phyloP scores from a whole-genome alignment of 2,888 invertebrate species.

The Synergus itoensis region DNA sequence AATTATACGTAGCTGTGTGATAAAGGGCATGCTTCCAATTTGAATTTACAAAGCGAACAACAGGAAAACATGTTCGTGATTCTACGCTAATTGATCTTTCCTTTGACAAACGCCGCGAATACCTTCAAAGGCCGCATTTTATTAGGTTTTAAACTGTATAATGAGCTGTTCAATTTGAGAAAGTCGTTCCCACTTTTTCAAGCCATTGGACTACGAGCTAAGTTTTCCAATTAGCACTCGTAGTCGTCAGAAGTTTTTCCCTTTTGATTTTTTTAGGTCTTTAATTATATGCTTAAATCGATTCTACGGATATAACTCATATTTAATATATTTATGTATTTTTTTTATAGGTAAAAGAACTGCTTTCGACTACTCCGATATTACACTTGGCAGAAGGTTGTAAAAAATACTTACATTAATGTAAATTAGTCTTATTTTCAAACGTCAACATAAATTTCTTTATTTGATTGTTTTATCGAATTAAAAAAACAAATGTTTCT shows the following conservation, averaged over 20 bases:
- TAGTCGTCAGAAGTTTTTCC: not conserved
- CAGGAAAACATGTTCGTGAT: constrained; percentile 19
- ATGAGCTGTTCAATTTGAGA: constrained; percentile 24
- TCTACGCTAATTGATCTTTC: constrained; percentile 25
- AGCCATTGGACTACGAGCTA: not conserved
- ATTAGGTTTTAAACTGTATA: constrained; percentile 17
- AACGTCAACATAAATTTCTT: too few relatives aligned
- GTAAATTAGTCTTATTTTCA: too few relatives aligned
- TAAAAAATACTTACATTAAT: not conserved
- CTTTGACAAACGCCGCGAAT: constrained; percentile 2
- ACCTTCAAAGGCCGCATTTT: not conserved
- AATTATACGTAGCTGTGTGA: constrained; percentile 16
- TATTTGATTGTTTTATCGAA: too few relatives aligned
- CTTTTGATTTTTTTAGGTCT: not conserved
- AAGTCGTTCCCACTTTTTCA: not conserved
- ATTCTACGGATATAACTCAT: too few relatives aligned
- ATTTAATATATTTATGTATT: not conserved
- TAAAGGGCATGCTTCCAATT: not conserved
- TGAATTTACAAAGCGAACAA: constrained; percentile 31
- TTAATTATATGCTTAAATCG: too few relatives aligned
- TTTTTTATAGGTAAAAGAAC: not conserved
- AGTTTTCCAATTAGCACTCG: constrained; percentile 12
- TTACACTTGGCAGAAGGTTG: not conserved
- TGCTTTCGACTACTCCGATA: not conserved
- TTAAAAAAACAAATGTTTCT: too few relatives aligned